Evolutionary conservation across 2,888 invertebrate species (phyloP), one percentile per base, ranked within the genome.

Genomic region (Nebria brevicollis): DNA sequence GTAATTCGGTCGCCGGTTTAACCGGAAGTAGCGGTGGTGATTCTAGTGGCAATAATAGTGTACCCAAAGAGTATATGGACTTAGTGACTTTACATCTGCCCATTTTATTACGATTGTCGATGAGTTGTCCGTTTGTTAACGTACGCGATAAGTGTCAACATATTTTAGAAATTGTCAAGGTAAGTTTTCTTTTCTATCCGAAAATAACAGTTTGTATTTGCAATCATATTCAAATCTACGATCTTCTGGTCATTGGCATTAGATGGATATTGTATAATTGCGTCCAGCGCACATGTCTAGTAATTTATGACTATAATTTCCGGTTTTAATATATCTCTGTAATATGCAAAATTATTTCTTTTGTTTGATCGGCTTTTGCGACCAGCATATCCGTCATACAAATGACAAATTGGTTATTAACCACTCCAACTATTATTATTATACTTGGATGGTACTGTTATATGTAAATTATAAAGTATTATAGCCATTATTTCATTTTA

Each of bases 91-190:
- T 91, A 77, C 91, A 92, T 86, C 88, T 93, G 83, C 92, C 92
- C 54, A 92, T 92, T 84, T 90, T 92, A 84, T 87, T 92, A 76
- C 88, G 92, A 84, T 89, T 92, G 80, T 91, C 91, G 79, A 89
- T 91, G 84, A 91, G 91, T 86, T 92, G 92, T 86, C 93, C 93
- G 7, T 92, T 92, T 84, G 89, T 90, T 83, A 92, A 92, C 86
- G 91, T 92, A 77, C 89, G 92, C 84, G 91, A 91, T 84, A 91
- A 91, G 85, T 92, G 92, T 85, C 88, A 89, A 83, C 90, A 91
- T 85, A 91, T 92, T 86, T 88, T 93, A 84, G 89, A 90, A 84
- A 90, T 91, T 87, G 90, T 93, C 83, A 90, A 91, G 91, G 92
- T 92, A 86, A 89, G 89, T 25, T 26, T 70, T 26, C 0, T 34